Percentiles rank a stretch among this genome's conserved stretches.
Evolutionary conservation across 2,797 vertebrate genomes (phyloP).

Genomic region (Pristis pectinata): DNA sequence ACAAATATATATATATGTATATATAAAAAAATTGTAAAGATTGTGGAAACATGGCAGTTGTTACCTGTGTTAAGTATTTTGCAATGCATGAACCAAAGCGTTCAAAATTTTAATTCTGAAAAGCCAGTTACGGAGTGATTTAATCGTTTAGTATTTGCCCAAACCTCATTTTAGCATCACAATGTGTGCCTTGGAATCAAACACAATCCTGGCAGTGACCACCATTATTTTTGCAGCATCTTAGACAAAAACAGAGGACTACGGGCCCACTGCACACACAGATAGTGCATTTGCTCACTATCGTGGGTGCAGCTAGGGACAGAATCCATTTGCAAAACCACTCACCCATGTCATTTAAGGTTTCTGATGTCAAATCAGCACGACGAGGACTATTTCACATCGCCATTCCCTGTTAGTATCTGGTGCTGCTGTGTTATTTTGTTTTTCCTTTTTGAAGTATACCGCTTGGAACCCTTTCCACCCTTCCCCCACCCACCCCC

Average conservation of each 20-base stretch:
- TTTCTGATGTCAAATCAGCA: background rate
- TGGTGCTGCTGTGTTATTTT: background rate
- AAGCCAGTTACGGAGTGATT: conserved; percentile 47
- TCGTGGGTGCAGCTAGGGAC: background rate
- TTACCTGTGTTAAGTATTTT: conserved; percentile 51
- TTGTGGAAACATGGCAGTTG: conserved; percentile 61
- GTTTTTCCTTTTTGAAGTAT: background rate
- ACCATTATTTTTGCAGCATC: conserved; percentile 51
- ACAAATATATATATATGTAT: conserved; percentile 24
- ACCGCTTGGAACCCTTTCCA: background rate
- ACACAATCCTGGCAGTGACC: conserved; percentile 55
- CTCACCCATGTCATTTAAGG: background rate
- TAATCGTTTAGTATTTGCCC: conserved; percentile 50
- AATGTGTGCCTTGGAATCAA: conserved; percentile 58
- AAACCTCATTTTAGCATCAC: conserved; percentile 60
- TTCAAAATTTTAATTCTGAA: conserved; percentile 47
- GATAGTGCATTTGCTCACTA: background rate
- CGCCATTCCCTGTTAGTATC: background rate
- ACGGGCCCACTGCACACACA: background rate
- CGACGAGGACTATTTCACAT: background rate
- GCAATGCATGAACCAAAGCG: conserved; percentile 56
- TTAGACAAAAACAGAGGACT: background rate
- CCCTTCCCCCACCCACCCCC: too few relatives aligned
- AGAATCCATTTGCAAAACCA: background rate
- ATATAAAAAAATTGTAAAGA: conserved; percentile 18